Percentiles rank a stretch among this genome's conserved stretches.
Conservation (phyloP, 1,140 invertebrate genomes). For the Hycleus phaleratus region DNA sequence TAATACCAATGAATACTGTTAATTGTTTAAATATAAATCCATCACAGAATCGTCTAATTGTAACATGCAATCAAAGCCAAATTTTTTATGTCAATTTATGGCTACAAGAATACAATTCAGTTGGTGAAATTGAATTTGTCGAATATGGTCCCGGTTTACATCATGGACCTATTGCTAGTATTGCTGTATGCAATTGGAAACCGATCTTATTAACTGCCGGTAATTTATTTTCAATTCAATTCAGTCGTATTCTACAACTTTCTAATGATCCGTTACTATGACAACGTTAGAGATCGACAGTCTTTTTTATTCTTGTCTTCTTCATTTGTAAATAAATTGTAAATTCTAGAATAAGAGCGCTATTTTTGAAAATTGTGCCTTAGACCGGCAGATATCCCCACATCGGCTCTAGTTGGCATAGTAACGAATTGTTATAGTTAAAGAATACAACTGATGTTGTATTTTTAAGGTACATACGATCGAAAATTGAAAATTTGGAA, state of each 20-base stretch:
- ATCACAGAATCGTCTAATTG: constrained; percentile 49
- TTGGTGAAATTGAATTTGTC: constrained; percentile 41
- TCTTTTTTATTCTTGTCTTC: too few relatives aligned
- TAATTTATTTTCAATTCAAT: constrained; percentile 25
- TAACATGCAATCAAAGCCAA: constrained; percentile 56
- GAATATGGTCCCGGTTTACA: constrained; percentile 68
- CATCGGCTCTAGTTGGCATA: too few relatives aligned
- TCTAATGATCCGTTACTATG: too few relatives aligned
- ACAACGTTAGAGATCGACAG: too few relatives aligned
- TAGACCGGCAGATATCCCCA: too few relatives aligned
- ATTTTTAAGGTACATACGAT: constrained; percentile 46
- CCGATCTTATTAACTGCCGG: constrained; percentile 81
- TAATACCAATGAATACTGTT: constrained; percentile 34
- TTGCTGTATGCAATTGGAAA: constrained; percentile 82
- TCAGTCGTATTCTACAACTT: not conserved
- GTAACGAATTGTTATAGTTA: too few relatives aligned
- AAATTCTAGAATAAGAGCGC: too few relatives aligned
- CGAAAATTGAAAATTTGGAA: constrained; percentile 84
- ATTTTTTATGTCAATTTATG: constrained; percentile 52
- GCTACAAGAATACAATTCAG: constrained; percentile 41
- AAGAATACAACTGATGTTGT: too few relatives aligned
- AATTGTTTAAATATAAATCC: constrained; percentile 50
- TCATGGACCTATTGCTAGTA: constrained; percentile 64
- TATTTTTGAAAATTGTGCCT: too few relatives aligned
- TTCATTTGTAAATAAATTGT: too few relatives aligned